Evolutionary conservation across 2,797 vertebrate genomes (phyloP).

Genomic region (Emydoidea blandingii): DNA sequence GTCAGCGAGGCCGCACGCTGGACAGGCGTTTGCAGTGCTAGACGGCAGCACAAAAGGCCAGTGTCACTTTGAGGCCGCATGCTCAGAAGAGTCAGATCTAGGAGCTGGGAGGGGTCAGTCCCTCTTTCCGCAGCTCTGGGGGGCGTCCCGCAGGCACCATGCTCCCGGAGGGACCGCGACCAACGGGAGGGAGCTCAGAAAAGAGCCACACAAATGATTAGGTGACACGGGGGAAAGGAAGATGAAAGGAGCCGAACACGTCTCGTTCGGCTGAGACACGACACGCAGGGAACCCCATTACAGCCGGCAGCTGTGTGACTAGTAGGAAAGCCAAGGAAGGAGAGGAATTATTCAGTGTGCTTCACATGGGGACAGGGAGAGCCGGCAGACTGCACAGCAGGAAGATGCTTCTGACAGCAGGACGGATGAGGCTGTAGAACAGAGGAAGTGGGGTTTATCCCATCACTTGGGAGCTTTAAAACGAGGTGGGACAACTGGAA

Average conservation of each 20-base stretch:
- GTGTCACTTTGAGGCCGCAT: not conserved
- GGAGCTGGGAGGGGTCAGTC: too few species aligned
- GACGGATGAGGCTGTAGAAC: not conserved
- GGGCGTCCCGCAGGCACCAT: too few species aligned
- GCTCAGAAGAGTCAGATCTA: not conserved
- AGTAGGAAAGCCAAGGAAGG: not conserved
- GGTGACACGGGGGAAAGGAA: not conserved
- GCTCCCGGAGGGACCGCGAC: too few species aligned
- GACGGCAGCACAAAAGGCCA: not conserved
- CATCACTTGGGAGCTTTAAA: not conserved
- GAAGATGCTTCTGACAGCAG: not conserved
- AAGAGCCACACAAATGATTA: not conserved
- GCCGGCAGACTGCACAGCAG: not conserved
- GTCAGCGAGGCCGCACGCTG: not conserved
- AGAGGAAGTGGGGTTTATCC: not conserved
- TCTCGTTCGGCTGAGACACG: not conserved
- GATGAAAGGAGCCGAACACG: not conserved
- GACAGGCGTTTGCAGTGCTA: not conserved
- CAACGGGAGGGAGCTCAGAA: not conserved
- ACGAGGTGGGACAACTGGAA: not conserved
- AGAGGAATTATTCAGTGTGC: not conserved
- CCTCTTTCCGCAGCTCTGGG: too few species aligned
- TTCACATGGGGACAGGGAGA: not conserved
- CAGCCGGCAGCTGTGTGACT: not conserved
- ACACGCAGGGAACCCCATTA: not conserved